Evolutionary conservation across 2,797 vertebrate genomes (phyloP), one percentile per base, ranked within the genome.

Genomic region (Chrysocyon brachyurus): DNA sequence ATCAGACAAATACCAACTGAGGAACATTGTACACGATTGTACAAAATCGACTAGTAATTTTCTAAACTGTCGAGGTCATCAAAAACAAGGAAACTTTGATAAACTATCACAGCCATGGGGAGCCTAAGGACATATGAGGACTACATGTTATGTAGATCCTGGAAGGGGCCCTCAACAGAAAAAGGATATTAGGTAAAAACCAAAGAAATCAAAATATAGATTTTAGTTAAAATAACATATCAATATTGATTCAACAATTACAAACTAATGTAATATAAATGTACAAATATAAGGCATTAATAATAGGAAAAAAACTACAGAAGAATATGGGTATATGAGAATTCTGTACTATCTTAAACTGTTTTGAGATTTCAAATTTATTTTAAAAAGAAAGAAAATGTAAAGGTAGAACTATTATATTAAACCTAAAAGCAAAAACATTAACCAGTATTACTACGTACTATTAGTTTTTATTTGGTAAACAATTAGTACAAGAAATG

Each of bases 341-440:
- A 64, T 12, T 75, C 16, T 52, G 28, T 26, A 40, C 16, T 57
- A 16, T 31, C 40, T 93, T 28, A 70, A 86, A 78, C 59, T 57
- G 33, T 22, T 26, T n/a, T 77, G 70, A 93, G 79, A 87, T 63
- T 82, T 61, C 31, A 85, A 90, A 31, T 33, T 75, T 57, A 12
- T 79, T 79, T 81, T 81, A 21, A 54, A 88, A 36, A 73, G 21
- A 26, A 12, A 31, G 79, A 94, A 92, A 31, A 82, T 6, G 31
- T 17, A 82, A 68, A 79, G 31, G 54, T 12, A 87, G 46, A 63
- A 33, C 26, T 86, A 77, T n/a, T 84, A 49, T 17, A 85, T 64
- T 95, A 88, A 95, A 36, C 21, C 49, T 85, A 63, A 81, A 97
- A 61, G 54, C 24, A 81, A 73, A 75, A 87, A 70, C 2, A 49